phyloP scores from a whole-genome alignment of 2,797 vertebrate genomes.

The Microctenopoma lineatum region DNA sequence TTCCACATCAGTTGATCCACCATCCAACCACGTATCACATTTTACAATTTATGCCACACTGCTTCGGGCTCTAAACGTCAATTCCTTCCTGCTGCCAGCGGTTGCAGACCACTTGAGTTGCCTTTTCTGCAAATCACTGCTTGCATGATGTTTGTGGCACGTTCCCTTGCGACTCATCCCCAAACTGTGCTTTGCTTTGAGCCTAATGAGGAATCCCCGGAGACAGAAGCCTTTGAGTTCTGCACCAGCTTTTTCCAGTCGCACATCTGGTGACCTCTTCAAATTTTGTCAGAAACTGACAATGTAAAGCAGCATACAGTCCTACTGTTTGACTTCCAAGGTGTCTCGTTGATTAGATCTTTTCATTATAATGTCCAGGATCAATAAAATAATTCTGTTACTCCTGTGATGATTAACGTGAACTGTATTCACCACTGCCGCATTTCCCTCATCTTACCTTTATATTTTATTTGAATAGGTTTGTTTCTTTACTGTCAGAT shows the following conservation, averaged over 20 bases:
- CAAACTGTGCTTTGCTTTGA: constrained; percentile 33
- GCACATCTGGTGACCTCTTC: constrained; percentile 30
- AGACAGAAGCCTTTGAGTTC: constrained; percentile 32
- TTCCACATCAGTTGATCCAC: constrained; percentile 4
- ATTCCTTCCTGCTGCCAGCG: not conserved
- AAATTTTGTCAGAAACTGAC: not conserved
- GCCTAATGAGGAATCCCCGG: constrained; percentile 39
- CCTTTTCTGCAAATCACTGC: constrained; percentile 15
- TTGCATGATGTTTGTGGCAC: constrained; percentile 16
- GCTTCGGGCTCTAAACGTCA: constrained; percentile 13
- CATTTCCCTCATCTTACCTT: not conserved
- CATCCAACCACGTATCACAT: constrained; percentile 24
- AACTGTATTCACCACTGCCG: constrained; percentile 1
- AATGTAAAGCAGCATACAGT: not conserved
- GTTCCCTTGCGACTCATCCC: constrained; percentile 31
- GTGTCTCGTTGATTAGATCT: not conserved
- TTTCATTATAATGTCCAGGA: not conserved
- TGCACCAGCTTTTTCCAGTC: not conserved
- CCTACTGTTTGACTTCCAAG: not conserved
- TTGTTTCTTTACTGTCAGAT: not conserved
- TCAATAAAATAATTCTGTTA: no score
- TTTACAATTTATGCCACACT: constrained; percentile 30
- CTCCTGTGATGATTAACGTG: not conserved
- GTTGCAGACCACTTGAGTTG: constrained; percentile 1
- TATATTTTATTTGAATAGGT: not conserved